Evolutionary conservation across 2,797 vertebrate genomes (phyloP).

Genomic region (Sylvilagus floridanus): DNA sequence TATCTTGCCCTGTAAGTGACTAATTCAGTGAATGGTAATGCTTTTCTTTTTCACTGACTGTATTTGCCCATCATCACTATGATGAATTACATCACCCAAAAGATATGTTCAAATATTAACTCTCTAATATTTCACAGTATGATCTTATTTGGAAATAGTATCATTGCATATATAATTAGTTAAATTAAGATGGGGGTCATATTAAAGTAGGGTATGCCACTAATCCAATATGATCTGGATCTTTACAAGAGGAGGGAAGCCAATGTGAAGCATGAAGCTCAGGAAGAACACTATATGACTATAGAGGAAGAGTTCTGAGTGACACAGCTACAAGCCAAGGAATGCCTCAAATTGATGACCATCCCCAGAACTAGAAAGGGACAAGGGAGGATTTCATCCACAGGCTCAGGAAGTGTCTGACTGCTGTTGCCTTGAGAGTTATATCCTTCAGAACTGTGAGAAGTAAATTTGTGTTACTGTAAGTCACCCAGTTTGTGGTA

Average conservation of each 20-base stretch:
- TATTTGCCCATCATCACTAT: neutral
- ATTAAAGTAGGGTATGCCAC: neutral
- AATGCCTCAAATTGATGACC: neutral
- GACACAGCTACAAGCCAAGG: neutral
- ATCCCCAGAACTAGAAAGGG: neutral
- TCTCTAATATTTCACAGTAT: neutral
- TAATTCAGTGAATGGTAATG: neutral
- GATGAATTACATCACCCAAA: neutral
- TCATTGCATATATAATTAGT: neutral
- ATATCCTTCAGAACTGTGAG: neutral
- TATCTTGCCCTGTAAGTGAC: neutral
- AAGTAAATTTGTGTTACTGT: neutral
- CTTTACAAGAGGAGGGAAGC: neutral
- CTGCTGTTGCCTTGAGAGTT: neutral
- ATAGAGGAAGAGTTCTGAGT: neutral
- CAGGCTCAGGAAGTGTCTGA: neutral
- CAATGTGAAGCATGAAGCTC: neutral
- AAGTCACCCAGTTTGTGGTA: neutral
- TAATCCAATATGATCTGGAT: neutral
- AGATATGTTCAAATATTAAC: neutral
- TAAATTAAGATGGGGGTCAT: slow-evolving; percentile 7
- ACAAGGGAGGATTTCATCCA: neutral
- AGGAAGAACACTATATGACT: neutral
- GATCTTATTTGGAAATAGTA: neutral
- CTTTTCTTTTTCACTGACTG: slow-evolving; percentile 6